These are phyloP conservation scores for Yponomeuta evonymella DNA, from an alignment of 2,888 invertebrate species.

Conservation along the genomic window DNA sequence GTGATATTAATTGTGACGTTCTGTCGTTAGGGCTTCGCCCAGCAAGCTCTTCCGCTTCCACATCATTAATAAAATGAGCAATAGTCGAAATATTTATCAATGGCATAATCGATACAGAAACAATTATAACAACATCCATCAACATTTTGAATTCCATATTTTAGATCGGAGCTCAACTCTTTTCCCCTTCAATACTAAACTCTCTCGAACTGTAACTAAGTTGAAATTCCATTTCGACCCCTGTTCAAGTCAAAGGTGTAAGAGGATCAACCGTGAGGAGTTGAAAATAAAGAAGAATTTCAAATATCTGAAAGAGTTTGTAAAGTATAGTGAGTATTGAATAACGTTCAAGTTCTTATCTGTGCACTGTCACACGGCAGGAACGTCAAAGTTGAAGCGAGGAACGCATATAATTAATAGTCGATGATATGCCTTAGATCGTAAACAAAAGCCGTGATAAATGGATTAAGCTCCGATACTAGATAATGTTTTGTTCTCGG, in stretches of 20 bases:
- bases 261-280: not conserved
- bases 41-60: slow-evolving; percentile 68
- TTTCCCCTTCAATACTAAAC: slow-evolving; percentile 25
- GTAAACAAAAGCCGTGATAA: slow-evolving; percentile 76
- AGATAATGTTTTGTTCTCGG: slow-evolving; percentile 66
- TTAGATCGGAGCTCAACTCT: slow-evolving; percentile 29
- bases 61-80: slow-evolving; percentile 75
- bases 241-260: not conserved
- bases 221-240: slow-evolving; percentile 8
- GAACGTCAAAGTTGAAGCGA: slow-evolving; percentile 75
- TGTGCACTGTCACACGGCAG: slow-evolving; percentile 72
- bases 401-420: slow-evolving; percentile 75
- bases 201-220: slow-evolving; percentile 27
- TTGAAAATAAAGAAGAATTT: slow-evolving; percentile 1
- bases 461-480: slow-evolving; percentile 71
- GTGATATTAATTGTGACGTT: slow-evolving; percentile 71
- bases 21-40: slow-evolving; percentile 63
- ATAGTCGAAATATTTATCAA: slow-evolving; percentile 75
- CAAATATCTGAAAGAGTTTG: slow-evolving; percentile 22
- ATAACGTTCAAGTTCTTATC: slow-evolving; percentile 75
- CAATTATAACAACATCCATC: slow-evolving; percentile 76
- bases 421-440: slow-evolving; percentile 72
- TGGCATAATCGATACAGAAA: slow-evolving; percentile 77
- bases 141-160: slow-evolving; percentile 61
- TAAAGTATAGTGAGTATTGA: slow-evolving; percentile 53